Percentiles rank a stretch among this genome's conserved stretches.
Conservation (phyloP, 2,113 vertebrate species). For the Orcinus orca region DNA sequence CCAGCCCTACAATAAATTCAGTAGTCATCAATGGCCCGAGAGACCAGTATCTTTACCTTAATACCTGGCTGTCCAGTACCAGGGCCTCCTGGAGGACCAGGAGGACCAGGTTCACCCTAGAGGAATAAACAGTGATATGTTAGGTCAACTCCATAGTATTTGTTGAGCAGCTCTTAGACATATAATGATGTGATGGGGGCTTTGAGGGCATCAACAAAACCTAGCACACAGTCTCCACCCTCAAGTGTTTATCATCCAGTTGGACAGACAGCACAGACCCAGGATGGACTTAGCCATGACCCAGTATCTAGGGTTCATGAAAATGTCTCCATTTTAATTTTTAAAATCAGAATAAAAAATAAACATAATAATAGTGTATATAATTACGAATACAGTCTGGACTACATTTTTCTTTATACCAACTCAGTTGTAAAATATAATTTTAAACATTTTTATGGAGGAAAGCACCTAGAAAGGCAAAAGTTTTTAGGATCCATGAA, state of each 20-base stretch:
- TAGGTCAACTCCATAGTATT: neutral
- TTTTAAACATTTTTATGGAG: neutral
- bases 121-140: constrained; percentile 27
- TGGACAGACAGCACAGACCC: neutral
- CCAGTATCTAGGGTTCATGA: neutral
- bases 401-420: neutral
- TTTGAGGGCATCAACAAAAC: neutral
- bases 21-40: neutral
- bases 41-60: constrained; percentile 83
- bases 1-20: neutral
- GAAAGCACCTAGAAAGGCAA: neutral
- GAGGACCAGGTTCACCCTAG: constrained; percentile 84
- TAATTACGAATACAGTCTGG: neutral
- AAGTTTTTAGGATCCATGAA: neutral
- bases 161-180: neutral
- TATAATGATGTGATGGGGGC: neutral
- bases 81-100: constrained; percentile 84
- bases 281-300: neutral
- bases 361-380: neutral
- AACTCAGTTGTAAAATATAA: neutral
- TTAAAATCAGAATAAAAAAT: constrained; percentile 1
- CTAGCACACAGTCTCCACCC: neutral
- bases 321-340: constrained; percentile 6
- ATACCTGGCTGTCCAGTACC: constrained; percentile 88
- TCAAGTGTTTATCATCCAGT: neutral